Evolutionary conservation across 2,797 vertebrate species (phyloP).

Genomic region (Tapera naevia): DNA sequence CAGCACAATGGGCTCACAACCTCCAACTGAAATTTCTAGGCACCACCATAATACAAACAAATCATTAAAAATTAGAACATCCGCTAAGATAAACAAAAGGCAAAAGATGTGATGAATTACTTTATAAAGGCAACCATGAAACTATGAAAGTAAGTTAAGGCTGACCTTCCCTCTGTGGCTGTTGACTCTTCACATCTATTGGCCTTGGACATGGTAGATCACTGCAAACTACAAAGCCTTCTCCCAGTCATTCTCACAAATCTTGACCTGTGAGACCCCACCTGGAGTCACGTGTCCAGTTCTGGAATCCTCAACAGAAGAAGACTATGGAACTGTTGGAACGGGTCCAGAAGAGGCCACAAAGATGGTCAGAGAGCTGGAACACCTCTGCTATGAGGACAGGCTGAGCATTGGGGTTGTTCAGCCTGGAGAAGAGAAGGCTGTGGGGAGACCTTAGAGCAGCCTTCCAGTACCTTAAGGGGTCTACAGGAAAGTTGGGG

Average conservation of each 20-base stretch:
- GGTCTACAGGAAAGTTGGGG: too few species aligned
- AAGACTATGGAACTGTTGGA: too few species aligned
- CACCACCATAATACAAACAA: background rate
- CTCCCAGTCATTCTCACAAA: constrained; percentile 33
- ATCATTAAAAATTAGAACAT: background rate
- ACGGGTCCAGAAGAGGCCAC: too few species aligned
- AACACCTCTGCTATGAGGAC: too few species aligned
- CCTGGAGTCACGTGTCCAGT: too few species aligned
- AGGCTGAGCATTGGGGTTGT: too few species aligned
- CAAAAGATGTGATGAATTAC: background rate
- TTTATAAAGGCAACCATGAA: background rate
- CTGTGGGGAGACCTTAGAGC: too few species aligned
- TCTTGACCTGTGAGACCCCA: background rate
- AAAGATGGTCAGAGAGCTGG: too few species aligned
- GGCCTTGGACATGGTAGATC: constrained; percentile 32
- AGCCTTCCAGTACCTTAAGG: too few species aligned
- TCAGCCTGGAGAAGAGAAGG: too few species aligned
- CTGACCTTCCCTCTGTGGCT: constrained; percentile 45
- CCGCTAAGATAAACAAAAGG: background rate
- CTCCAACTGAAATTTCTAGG: constrained; percentile 5
- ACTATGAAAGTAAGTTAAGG: background rate
- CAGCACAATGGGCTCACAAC: constrained; percentile 2
- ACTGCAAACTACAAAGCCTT: constrained; percentile 22
- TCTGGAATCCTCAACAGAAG: too few species aligned
- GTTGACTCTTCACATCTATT: constrained; percentile 23